Conservation (phyloP, 2,888 invertebrate genomes). For the Drosophila subsilvestris region DNA sequence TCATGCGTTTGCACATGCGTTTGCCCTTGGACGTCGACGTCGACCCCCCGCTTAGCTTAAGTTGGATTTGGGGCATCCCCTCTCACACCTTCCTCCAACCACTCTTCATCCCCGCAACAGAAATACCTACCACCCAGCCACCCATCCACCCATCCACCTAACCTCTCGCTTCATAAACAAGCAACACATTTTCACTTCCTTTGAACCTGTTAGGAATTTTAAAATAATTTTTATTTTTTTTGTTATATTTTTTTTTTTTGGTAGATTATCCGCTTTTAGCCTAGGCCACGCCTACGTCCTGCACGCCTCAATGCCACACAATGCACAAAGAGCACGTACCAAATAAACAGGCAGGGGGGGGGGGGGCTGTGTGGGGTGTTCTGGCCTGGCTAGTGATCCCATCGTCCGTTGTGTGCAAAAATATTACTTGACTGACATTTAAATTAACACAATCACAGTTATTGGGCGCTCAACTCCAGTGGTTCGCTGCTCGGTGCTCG, state of each 20-base stretch:
- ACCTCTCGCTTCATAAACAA: constrained; percentile 68
- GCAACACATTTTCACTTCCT: constrained; percentile 80
- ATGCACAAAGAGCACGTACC: constrained; percentile 76
- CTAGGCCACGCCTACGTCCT: constrained; percentile 56
- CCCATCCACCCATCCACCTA: constrained; percentile 4
- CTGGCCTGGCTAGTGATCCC: constrained; percentile 36
- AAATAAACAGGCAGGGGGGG: constrained; percentile 31
- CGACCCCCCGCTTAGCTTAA: constrained; percentile 4
- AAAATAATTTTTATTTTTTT: constrained; percentile 55
- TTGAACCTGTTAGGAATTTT: constrained; percentile 79
- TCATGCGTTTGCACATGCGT: constrained; percentile 80
- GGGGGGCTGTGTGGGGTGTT: background rate
- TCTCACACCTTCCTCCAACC: constrained; percentile 13
- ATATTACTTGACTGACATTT: constrained; percentile 80
- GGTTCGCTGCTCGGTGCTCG: constrained; percentile 32
- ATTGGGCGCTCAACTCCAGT: constrained; percentile 68
- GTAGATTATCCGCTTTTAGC: constrained; percentile 77
- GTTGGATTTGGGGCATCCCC: background rate
- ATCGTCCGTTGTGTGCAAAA: constrained; percentile 61
- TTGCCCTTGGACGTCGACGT: constrained; percentile 31
- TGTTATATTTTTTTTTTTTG: constrained; percentile 35
- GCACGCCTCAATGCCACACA: constrained; percentile 68
- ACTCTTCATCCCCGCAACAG: background rate
- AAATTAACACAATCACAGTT: constrained; percentile 80
- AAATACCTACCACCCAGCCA: background rate